These are phyloP conservation scores for Torymus aiolomorphi DNA, from an alignment of 2,888 invertebrate species.

Conservation along the genomic window DNA sequence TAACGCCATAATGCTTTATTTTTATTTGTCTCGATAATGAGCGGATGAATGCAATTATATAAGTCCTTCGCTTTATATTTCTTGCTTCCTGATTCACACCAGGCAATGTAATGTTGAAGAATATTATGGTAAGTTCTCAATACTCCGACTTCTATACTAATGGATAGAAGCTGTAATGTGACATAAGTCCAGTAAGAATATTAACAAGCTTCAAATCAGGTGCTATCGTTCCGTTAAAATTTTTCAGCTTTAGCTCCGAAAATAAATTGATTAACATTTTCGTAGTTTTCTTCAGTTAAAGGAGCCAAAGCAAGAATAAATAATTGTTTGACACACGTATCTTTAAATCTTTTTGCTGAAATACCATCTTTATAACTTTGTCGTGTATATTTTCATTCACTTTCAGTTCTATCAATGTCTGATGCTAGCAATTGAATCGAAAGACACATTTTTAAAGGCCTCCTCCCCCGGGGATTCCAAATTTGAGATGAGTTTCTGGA, in stretches of 20 bases:
- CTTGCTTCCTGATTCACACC: neutral
- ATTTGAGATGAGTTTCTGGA: too few relatives aligned
- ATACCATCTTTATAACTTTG: too few relatives aligned
- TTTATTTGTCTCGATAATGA: neutral
- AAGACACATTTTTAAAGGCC: too few relatives aligned
- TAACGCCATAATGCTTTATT: neutral
- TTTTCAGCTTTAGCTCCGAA: neutral
- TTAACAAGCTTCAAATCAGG: neutral
- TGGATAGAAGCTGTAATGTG: neutral
- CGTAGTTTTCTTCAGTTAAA: neutral
- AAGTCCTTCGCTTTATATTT: slow-evolving; percentile 21
- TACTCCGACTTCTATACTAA: neutral
- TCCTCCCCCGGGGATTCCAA: too few relatives aligned
- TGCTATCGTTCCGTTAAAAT: neutral
- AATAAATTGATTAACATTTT: slow-evolving; percentile 29
- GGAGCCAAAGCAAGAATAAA: slow-evolving; percentile 6
- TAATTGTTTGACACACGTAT: neutral
- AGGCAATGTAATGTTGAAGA: neutral
- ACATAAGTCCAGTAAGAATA: neutral
- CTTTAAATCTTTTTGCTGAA: too few relatives aligned
- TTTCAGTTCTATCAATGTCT: too few relatives aligned
- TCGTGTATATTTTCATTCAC: too few relatives aligned
- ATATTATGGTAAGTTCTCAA: neutral
- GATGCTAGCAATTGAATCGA: too few relatives aligned
- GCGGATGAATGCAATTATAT: neutral